Percentiles rank a stretch among this genome's conserved stretches.
Conservation (phyloP, 2,113 vertebrate genomes). For the Cichladusa arquata region DNA sequence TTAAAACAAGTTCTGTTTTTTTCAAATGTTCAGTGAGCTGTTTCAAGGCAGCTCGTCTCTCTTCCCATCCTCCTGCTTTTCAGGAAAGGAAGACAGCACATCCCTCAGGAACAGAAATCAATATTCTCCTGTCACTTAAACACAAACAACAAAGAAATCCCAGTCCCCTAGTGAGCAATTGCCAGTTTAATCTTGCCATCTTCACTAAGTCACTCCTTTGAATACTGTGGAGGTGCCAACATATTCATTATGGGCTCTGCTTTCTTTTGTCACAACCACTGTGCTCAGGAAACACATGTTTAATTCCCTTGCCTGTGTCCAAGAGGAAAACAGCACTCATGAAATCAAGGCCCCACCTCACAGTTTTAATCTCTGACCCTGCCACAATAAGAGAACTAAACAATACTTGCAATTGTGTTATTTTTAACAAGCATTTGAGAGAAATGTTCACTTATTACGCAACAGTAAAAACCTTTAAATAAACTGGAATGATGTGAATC, state of each 20-base stretch:
- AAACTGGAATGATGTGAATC: not conserved
- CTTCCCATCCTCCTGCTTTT: not conserved
- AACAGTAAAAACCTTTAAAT: not conserved
- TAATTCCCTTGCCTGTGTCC: not conserved
- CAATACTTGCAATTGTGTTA: not conserved
- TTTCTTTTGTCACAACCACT: constrained; percentile 13
- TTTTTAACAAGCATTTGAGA: not conserved
- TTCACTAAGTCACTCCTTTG: not conserved
- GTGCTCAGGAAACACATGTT: not conserved
- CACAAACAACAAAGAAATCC: constrained; percentile 30
- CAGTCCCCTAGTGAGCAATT: not conserved
- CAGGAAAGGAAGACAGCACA: constrained; percentile 18
- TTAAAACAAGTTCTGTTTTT: not conserved
- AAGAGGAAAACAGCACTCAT: not conserved
- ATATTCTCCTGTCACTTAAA: constrained; percentile 23
- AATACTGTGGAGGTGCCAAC: constrained; percentile 6
- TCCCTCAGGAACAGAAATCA: constrained; percentile 30
- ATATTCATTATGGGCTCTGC: not conserved
- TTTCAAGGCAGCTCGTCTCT: not conserved
- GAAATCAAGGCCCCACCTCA: not conserved
- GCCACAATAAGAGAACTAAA: not conserved
- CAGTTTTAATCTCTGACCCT: not conserved
- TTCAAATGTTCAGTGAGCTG: not conserved
- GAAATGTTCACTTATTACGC: not conserved
- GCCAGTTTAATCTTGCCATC: not conserved